Conservation (phyloP, 2,888 invertebrate species). For the Timema cristinae region DNA sequence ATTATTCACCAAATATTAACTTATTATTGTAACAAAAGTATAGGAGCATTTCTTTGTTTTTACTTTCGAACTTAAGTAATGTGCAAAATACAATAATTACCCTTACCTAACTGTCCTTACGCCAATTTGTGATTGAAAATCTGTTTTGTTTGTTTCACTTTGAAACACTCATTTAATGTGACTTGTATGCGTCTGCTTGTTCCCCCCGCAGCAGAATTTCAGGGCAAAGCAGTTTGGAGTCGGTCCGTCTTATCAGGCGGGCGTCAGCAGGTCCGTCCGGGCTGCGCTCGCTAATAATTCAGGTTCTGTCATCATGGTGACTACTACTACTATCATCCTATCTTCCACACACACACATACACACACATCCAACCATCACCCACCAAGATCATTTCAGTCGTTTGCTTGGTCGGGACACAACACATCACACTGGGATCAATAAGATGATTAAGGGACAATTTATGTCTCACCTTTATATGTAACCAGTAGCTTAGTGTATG, state of each 20-base stretch:
- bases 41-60: background rate
- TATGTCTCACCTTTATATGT: too few species aligned
- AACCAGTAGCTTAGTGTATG: too few species aligned
- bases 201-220: constrained; percentile 39
- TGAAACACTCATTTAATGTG: constrained; percentile 12
- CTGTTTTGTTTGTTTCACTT: background rate
- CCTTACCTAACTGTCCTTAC: background rate
- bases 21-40: background rate
- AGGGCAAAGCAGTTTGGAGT: constrained; percentile 28
- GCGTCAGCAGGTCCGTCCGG: constrained; percentile 27
- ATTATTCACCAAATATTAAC: background rate
- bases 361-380: constrained; percentile 20
- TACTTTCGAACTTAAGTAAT: background rate
- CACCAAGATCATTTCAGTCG: background rate
- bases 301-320: constrained; percentile 33
- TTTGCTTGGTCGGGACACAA: too few species aligned
- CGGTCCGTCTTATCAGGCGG: constrained; percentile 28
- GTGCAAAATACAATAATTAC: background rate
- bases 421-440: too few species aligned
- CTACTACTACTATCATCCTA: constrained; percentile 27
- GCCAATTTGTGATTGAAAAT: constrained; percentile 15
- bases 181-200: constrained; percentile 39
- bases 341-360: constrained; percentile 19
- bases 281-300: constrained; percentile 32
- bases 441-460: too few species aligned